Evolutionary conservation across 1,140 invertebrate genomes (phyloP).

Genomic region (Apocrypta bakeri): DNA sequence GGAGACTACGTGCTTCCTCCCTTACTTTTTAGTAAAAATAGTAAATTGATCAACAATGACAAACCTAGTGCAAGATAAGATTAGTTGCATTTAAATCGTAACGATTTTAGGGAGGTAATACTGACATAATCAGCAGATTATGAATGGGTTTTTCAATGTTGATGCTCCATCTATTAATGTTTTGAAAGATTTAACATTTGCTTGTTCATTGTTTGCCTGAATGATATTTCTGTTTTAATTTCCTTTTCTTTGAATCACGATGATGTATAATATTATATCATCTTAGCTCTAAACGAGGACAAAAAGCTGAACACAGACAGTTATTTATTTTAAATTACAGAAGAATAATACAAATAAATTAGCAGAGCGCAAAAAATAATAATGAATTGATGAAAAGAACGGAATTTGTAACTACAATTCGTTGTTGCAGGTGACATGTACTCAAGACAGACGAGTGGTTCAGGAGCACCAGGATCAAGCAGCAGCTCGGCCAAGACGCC

Average conservation of each 20-base stretch:
- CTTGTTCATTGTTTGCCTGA: conserved; percentile 47
- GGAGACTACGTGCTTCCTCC: conserved; percentile 8
- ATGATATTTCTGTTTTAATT: conserved; percentile 37
- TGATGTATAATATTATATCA: neutral
- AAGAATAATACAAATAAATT: neutral
- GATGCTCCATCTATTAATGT: conserved; percentile 21
- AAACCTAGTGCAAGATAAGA: neutral
- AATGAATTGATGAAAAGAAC: conserved; percentile 19
- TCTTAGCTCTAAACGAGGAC: neutral
- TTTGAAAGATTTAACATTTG: conserved; percentile 24
- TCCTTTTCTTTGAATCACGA: conserved; percentile 37
- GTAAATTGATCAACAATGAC: conserved; percentile 21
- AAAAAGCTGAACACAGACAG: neutral
- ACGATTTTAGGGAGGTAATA: neutral
- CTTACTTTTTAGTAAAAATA: neutral
- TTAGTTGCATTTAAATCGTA: neutral
- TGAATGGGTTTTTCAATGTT: conserved; percentile 26
- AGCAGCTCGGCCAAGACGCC: conserved; percentile 73
- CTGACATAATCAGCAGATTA: neutral
- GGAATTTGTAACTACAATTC: conserved; percentile 42
- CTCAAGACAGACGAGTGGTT: conserved; percentile 74
- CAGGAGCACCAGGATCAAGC: conserved; percentile 74
- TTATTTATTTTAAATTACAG: neutral
- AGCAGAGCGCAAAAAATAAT: conserved; percentile 38
- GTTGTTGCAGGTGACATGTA: conserved; percentile 76